These are phyloP conservation scores for Catocala sponsa DNA, from an alignment of 2,888 invertebrate species.

Conservation along the genomic window DNA sequence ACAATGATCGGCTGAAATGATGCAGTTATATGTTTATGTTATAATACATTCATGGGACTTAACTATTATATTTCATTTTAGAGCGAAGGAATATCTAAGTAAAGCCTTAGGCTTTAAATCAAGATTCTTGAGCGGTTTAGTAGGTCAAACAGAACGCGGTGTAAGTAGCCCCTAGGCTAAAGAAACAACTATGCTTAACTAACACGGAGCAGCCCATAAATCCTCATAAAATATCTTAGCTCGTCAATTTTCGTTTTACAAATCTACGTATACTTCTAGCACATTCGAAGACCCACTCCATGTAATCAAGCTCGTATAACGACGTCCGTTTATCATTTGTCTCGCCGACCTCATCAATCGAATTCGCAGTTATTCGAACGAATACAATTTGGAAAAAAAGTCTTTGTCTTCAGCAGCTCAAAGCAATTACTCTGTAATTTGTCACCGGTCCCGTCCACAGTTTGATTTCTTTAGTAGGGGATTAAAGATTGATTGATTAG, in stretches of 20 bases:
- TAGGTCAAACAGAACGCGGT: too few relatives aligned
- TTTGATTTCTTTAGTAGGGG: slow-evolving; percentile 77
- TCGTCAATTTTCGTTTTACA: slow-evolving; percentile 1
- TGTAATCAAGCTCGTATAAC: slow-evolving; percentile 63
- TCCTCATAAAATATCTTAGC: not conserved
- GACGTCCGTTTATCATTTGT: slow-evolving; percentile 74
- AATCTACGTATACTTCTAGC: slow-evolving; percentile 6
- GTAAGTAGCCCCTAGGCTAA: too few relatives aligned
- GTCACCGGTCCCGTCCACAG: slow-evolving; percentile 73
- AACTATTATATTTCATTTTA: too few relatives aligned
- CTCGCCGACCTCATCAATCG: slow-evolving; percentile 79
- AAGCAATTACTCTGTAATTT: slow-evolving; percentile 84
- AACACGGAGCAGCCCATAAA: not conserved
- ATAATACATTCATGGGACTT: too few relatives aligned
- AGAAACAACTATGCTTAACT: too few relatives aligned
- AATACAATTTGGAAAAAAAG: slow-evolving; percentile 71
- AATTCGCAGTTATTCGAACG: slow-evolving; percentile 72
- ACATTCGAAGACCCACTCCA: slow-evolving; percentile 40
- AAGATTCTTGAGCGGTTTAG: too few relatives aligned
- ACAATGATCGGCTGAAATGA: too few relatives aligned
- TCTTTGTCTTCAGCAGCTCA: slow-evolving; percentile 71
- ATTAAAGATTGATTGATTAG: slow-evolving; percentile 79
- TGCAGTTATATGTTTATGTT: too few relatives aligned
- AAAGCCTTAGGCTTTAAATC: too few relatives aligned
- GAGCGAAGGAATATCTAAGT: too few relatives aligned